Percentiles rank a stretch among this genome's conserved stretches.
Evolutionary conservation across 1,140 invertebrate species (phyloP).

Genomic region (Babylonia areolata): DNA sequence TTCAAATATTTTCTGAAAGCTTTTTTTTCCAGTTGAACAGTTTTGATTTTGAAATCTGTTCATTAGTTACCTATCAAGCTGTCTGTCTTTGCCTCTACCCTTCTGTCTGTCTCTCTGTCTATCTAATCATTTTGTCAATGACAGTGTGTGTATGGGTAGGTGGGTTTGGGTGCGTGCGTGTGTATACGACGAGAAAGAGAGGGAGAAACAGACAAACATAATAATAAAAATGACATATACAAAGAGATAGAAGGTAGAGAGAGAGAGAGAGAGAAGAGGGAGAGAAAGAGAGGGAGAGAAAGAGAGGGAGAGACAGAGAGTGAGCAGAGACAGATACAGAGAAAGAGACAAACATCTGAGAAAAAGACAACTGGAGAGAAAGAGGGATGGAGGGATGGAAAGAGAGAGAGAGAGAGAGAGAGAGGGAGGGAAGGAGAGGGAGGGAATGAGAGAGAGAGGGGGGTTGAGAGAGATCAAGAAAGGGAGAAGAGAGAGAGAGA

Average conservation of each 20-base stretch:
- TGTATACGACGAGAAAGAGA: no score
- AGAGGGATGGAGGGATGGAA: neutral
- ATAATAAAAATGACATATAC: no score
- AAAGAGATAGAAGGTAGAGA: neutral
- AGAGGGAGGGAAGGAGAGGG: neutral
- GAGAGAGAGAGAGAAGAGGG: neutral
- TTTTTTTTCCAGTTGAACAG: no score
- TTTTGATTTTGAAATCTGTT: no score
- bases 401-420: neutral
- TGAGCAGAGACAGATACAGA: conserved; percentile 7
- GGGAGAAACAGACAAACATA: no score
- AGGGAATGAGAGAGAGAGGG: neutral
- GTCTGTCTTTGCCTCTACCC: no score
- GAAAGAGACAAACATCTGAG: neutral
- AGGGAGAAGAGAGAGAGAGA: neutral
- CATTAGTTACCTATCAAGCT: no score
- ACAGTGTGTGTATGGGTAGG: no score
- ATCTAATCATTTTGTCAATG: no score
- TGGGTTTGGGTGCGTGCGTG: no score
- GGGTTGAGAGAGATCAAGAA: neutral
- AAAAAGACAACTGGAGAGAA: neutral
- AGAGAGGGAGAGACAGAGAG: neutral
- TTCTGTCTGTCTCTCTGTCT: no score
- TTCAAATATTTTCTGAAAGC: no score
- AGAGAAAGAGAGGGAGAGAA: neutral